A percentile compares a stretch with the other conserved stretches of the same genome.
These are phyloP conservation scores for Hydriomena furcata DNA, from an alignment of 2,888 invertebrate genomes.

Conservation along the genomic window DNA sequence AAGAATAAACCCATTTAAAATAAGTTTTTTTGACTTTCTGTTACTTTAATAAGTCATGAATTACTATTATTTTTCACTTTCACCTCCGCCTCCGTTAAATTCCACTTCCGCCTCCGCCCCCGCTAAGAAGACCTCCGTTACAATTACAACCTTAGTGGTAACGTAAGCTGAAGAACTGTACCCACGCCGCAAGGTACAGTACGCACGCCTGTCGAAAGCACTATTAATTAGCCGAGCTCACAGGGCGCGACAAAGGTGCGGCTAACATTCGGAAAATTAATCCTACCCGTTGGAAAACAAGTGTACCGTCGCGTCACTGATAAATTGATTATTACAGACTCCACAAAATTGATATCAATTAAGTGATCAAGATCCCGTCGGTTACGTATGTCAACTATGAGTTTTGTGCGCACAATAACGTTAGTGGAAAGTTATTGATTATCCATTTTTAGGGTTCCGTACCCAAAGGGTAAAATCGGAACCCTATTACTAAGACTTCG, in stretches of 20 bases:
- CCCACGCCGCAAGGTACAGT: constrained; percentile 13
- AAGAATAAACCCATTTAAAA: no score
- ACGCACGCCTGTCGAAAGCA: constrained; percentile 68
- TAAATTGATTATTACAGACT: constrained; percentile 69
- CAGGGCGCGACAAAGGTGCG: constrained; percentile 74
- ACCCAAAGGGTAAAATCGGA: no score
- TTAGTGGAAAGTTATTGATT: constrained; percentile 20
- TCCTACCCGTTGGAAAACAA: constrained; percentile 67
- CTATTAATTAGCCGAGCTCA: constrained; percentile 73
- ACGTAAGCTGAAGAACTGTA: constrained; percentile 52
- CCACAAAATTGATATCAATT: constrained; percentile 62
- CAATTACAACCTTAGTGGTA: no score
- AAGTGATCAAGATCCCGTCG: constrained; percentile 68
- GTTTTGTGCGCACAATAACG: constrained; percentile 51
- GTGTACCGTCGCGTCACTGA: constrained; percentile 51
- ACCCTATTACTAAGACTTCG: no score
- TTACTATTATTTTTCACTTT: no score
- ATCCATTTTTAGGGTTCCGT: no score
- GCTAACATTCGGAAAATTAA: constrained; percentile 79
- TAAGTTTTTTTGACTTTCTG: no score
- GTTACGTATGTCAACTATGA: constrained; percentile 51
- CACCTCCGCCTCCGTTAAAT: no score
- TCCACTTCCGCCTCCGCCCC: no score
- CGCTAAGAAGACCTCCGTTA: no score
- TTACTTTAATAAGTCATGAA: no score